These are phyloP conservation scores for Ciconia boyciana DNA, from an alignment of 2,113 vertebrate species.

Conservation along the genomic window DNA sequence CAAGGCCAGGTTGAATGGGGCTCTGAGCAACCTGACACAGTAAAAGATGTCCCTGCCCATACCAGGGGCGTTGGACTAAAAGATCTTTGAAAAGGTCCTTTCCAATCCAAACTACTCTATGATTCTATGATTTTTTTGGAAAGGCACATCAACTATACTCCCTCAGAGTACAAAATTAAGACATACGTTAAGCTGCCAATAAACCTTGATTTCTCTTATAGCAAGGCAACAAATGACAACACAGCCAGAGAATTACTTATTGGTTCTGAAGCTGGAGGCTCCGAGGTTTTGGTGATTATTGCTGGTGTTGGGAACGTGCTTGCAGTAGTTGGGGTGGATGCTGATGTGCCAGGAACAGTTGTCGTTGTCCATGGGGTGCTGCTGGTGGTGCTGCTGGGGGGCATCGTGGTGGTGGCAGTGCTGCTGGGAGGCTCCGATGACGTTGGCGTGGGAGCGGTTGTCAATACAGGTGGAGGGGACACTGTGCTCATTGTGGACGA, in stretches of 20 bases:
- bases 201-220: no score
- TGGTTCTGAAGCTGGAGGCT: fast-evolving
- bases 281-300: fast-evolving
- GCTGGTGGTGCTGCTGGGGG: no score
- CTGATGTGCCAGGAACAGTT: neutral
- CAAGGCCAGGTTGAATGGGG: neutral
- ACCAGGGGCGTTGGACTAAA: fast-evolving
- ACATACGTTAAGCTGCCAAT: fast-evolving
- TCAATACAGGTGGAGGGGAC: fast-evolving
- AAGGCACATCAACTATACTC: neutral
- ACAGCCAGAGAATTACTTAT: neutral
- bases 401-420: fast-evolving
- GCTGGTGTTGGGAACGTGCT: fast-evolving
- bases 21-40: neutral
- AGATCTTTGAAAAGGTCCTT: neutral
- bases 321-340: neutral
- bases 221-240: neutral
- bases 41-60: neutral
- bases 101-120: neutral
- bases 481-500: neutral
- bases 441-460: fast-evolving
- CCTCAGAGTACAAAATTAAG: neutral
- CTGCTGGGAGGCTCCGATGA: fast-evolving
- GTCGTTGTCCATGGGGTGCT: neutral
- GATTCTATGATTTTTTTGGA: no score